Evolutionary conservation across 2,888 invertebrate genomes (phyloP).

Genomic region (Papilio elwesi): DNA sequence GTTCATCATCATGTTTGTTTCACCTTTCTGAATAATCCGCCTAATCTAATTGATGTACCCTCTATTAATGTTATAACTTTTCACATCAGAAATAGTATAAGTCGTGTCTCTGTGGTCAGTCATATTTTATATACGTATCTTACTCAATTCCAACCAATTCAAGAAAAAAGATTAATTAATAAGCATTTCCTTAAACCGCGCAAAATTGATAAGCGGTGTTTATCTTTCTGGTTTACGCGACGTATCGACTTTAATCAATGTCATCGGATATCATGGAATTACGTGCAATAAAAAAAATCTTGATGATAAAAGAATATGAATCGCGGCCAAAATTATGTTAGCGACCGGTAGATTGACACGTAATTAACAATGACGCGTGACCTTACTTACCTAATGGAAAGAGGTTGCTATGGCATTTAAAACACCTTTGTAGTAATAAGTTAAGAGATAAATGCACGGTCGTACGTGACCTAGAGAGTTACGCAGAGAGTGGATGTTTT

Average conservation of each 20-base stretch:
- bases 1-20: not conserved
- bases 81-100: no score
- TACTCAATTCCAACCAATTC: not conserved
- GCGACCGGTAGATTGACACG: slow-evolving; percentile 4
- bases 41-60: not conserved
- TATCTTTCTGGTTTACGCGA: slow-evolving; percentile 22
- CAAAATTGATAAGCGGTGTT: slow-evolving; percentile 16
- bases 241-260: slow-evolving; percentile 29
- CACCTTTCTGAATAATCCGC: not conserved
- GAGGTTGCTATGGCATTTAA: slow-evolving; percentile 2
- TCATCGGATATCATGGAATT: slow-evolving; percentile 28
- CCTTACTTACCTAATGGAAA: slow-evolving; percentile 10
- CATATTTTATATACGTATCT: not conserved
- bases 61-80: not conserved
- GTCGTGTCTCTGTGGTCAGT: no score
- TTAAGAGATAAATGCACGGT: no score
- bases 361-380: slow-evolving; percentile 1
- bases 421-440: not conserved
- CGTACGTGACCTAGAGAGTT: no score
- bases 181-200: slow-evolving; percentile 6
- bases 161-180: slow-evolving; percentile 9
- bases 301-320: slow-evolving; percentile 24
- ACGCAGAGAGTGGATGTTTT: no score
- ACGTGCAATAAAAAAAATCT: slow-evolving; percentile 3
- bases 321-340: slow-evolving; percentile 21